Evolutionary conservation across 2,797 vertebrate genomes (phyloP), one percentile per base, ranked within the genome.

Genomic region (Pelochelys cantorii): DNA sequence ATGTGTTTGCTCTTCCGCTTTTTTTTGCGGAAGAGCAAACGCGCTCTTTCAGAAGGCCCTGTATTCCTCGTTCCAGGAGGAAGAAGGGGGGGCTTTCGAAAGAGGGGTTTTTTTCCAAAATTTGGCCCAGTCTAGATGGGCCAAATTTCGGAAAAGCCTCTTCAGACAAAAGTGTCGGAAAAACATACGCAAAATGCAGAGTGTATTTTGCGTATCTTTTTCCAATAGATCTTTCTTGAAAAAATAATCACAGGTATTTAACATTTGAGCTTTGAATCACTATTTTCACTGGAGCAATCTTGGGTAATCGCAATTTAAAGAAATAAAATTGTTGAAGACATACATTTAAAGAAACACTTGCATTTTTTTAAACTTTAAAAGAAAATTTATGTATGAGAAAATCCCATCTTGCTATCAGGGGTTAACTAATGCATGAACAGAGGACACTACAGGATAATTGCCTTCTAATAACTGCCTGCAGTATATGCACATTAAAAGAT

Each of bases 401-500:
- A 10, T 11, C 75, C 87, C 75, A 77, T 77, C 12, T 77, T 48
- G 42, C 8, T 7, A 17, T 48, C 42, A 10, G 14, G 23, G 11
- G 13, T 77, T 77, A 77, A 48, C 25, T 77, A n/a, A 18, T 90
- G 81, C 92, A 71, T 48, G 87, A 22, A 25, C 59, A 29, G 23
- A 87, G 3, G 22, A 87, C 92, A 11, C 55, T 77, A 48, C 57
- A 42, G 74, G 89, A 78, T 83, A 89, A 57, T 25, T 52, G 27
- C 79, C 77, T 89, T 77, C 74, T 57, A 34, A 34, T 52, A 89
- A 91, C 77, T 74, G 48, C 27, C 85, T 86, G 59, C 37, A 88
- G 14, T 56, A 89, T 37, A 59, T 79, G 87, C 79, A 92, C 90
- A 92, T 93, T 81, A 85, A 84, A 89, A 91, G 79, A 7, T 55